Evolutionary conservation across 2,888 invertebrate genomes (phyloP).

Genomic region (Temnothorax ravouxi): DNA sequence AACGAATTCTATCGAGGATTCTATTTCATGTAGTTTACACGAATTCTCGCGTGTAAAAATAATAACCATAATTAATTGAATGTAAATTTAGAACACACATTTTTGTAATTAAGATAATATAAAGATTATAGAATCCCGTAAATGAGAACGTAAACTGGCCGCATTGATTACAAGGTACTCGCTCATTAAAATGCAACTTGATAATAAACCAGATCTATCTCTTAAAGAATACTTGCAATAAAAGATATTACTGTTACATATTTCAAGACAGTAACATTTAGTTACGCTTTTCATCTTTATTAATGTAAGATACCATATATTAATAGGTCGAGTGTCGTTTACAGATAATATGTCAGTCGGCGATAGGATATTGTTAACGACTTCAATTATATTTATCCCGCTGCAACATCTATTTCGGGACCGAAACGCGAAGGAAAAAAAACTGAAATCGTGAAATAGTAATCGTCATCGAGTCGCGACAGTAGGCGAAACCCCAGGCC

Average conservation of each 20-base stretch:
- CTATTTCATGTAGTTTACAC: not conserved
- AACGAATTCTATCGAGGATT: not conserved
- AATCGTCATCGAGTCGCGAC: slow-evolving; percentile 14
- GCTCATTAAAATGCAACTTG: not conserved
- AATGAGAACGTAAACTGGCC: not conserved
- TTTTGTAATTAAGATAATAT: slow-evolving; percentile 2
- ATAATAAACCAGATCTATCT: not conserved
- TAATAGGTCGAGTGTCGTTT: not conserved
- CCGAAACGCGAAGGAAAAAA: not conserved
- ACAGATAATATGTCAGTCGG: not conserved
- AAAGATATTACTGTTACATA: not conserved
- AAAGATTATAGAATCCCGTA: not conserved
- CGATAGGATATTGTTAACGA: not conserved
- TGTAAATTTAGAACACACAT: not conserved
- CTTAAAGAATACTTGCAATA: not conserved
- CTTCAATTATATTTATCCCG: not conserved
- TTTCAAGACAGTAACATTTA: not conserved
- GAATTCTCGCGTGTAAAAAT: not conserved
- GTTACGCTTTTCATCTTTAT: not conserved
- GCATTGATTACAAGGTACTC: not conserved
- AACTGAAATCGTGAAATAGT: slow-evolving; percentile 9
- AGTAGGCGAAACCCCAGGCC: slow-evolving; percentile 5
- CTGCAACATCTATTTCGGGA: not conserved
- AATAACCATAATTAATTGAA: slow-evolving; percentile 1
- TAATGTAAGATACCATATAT: not conserved